Base-by-base conservation (phyloP, 2,888 invertebrate genomes). In the Chrysina gloriosa region DNA sequence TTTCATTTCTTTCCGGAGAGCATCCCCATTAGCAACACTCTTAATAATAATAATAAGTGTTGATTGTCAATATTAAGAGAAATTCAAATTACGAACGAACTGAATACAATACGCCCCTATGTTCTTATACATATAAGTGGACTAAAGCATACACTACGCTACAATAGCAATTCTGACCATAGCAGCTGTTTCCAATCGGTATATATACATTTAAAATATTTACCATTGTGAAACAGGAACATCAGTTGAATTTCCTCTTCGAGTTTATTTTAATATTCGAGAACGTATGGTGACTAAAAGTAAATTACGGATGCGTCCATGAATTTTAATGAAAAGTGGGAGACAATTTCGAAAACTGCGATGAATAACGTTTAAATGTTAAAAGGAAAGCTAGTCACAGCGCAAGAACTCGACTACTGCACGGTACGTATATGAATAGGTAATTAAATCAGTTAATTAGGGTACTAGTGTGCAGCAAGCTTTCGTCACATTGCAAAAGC, bases 401-500 rank as follows among this genome's bases (percentile, higher is more conserved):
- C 6, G 16, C 34, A 52, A 25, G 39, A 19, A 23, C 25, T 29
- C 29, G 52, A 31, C 31, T 42, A 52, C 19, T 31, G 7, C 19
- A 25, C 42, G 25, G n/a, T 25, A 16, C 19, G 14, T 29, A 16
- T 61, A 61, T 61, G 58, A 61, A 61, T 61, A 61, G 58, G 58
- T 61, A 61, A 61, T 61, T 61, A 61, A 61, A 61, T 61, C 27
- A 61, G 42, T 42, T 61, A 61, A 61, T 61, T 61, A 42, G 58
- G 56, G 42, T 42, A n/a, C 19, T 61, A 61, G 45, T 61, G 58
- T 61, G 58, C 42, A 61, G 1, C 25, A 27, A 19, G 27, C 16
- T 61, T 61, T 61, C 25, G 16, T 45, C 42, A 25, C 39, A 27
- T 25, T 61, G 42, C 58, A 42, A 16, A 14, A 42, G 27, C 58